phyloP scores from a whole-genome alignment of 2,113 vertebrate genomes.

The Salminus brasiliensis region DNA sequence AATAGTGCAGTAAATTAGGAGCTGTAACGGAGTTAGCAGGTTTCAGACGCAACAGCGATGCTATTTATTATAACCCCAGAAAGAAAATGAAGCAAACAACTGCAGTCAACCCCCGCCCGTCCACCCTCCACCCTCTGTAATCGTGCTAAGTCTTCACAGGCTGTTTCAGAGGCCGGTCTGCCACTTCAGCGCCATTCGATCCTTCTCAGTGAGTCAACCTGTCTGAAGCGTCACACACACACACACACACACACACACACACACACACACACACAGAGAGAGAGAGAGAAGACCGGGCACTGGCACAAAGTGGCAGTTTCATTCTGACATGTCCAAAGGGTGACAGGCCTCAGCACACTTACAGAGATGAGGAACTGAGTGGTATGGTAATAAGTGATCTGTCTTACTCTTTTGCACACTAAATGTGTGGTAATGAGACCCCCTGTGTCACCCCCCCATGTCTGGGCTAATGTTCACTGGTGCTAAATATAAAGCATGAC shows the following conservation, averaged over 20 bases:
- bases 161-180: background rate
- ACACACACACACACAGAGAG: background rate
- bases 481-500: conserved; percentile 30
- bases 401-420: background rate
- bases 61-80: background rate
- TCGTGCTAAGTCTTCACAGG: background rate
- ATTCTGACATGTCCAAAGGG: background rate
- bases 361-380: background rate
- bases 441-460: background rate
- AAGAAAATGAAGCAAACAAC: background rate
- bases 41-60: too few relatives aligned
- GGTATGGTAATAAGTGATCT: conserved; percentile 8
- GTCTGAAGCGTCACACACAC: background rate
- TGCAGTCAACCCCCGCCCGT: background rate
- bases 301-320: background rate
- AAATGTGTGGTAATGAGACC: conserved; percentile 22
- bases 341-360: background rate
- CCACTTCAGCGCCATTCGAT: background rate
- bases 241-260: too few relatives aligned
- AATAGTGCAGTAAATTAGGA: too few relatives aligned
- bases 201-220: background rate
- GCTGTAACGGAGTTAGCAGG: too few relatives aligned
- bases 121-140: background rate
- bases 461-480: background rate
- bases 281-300: background rate